Evolutionary conservation across 2,888 invertebrate genomes (phyloP), one percentile per base, ranked within the genome.

Genomic region (Endomychus coccineus): DNA sequence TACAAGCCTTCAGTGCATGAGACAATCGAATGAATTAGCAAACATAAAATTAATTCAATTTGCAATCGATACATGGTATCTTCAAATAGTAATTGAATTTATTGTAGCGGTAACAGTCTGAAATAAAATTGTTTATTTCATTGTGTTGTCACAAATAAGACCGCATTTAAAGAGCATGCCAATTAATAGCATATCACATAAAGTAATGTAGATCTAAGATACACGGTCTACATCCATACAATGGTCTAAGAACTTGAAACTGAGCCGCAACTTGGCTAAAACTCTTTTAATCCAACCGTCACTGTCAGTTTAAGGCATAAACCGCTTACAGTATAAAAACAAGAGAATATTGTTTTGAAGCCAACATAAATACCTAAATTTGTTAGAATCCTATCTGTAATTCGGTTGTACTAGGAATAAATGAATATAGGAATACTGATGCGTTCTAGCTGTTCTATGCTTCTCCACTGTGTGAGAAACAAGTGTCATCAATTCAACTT

Each of bases 141-240:
- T 55, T 55, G 55, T 54, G 46, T 53, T 55, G 55, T 55, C 55
- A 47, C 47, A 49, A 50, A 51, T 48, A 45, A 48, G 39, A 43
- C 42, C 36, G 36, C 30, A 35, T 44, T 51, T 45, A 46, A 45
- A 45, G 39, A 40, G 51, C 42, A 51, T 46, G 55, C 55, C 55
- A 56, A 58, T 58, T 58, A 58, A 58, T 56, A 55, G 55, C 52
- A 51, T 49, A 56, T 56, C 56, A 54, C 54, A 57, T 50, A 52
- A 53, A 51, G 52, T 54, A 56, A 58, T 56, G 56, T 56, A 56
- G 58, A 57, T 57, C 39, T 48, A 31, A 52, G 56, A 56, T 56
- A 56, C 27, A 25, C 36, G 31, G 36, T 30, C 31, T 25, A 37
- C 36, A 37, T 37, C 36, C 40, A 44, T 42, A 42, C 41, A 44